Base-by-base conservation (phyloP, 2,113 vertebrate genomes). In the Oplegnathus fasciatus region DNA sequence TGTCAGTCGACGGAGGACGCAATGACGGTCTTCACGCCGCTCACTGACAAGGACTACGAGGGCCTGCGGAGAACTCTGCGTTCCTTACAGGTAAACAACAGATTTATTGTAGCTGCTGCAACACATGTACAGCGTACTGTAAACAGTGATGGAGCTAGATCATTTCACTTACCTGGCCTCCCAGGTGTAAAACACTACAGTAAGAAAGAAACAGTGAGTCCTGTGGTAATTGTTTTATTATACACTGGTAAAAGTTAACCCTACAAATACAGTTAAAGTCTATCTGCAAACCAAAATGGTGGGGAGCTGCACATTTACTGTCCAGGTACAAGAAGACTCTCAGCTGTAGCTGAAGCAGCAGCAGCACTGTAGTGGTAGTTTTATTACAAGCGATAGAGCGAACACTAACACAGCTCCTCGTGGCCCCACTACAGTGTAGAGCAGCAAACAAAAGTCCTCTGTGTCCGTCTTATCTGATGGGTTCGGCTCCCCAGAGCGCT, bases 1-100 rank as follows among this genome's bases (percentile, higher is more conserved):
- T 99, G 98, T 92, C 98, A 99, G 96, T 99, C 98, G 0, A 99
- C 98, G 0, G 98, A 99, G 91, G 98, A 99, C 84, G 98, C 98
- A 95, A 99, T 99, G 98, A 99, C 98, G 2, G 98, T 99, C 28
- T 97, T 99, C 91, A 99, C 97, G 0, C 98, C 98, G 0, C 97
- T 99, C 26, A 99, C 98, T 0, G 98, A 99, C 73, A 99, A 99
- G 86, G 98, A 99, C 82, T 98, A 97, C 1, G 98, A 99, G 90
- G 98, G 98, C 30, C 91, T 99, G 80, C 96, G 97, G 84, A 94
- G 98, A 88, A 97, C 98, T 6, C 95, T 99, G 26, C 97, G 98
- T 32, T 99, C 98, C 75, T 90, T 99, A 88, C 98, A 99, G 97
- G 98, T 95, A 34, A 79, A 40, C 40, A 17, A 4, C 18, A 4